Conservation (phyloP, 2,888 invertebrate genomes). For the Lamellibrachia satsuma region DNA sequence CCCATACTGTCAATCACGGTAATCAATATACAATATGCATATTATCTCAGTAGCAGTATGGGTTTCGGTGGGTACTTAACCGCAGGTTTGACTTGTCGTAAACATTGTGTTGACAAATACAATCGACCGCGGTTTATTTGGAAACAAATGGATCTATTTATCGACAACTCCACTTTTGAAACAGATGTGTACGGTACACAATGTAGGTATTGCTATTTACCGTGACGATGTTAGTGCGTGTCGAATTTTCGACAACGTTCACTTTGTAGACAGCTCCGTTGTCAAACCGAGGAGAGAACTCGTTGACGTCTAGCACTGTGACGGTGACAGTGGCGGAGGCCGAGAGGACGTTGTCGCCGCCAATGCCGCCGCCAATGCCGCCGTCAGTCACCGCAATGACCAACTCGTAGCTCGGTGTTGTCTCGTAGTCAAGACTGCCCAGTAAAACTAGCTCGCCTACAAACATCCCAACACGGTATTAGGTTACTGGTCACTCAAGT, state of each 20-base stretch:
- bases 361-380: no score
- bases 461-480: not conserved
- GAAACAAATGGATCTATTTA: no score
- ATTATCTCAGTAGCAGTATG: not conserved
- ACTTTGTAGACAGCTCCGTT: not conserved
- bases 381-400: slow-evolving; percentile 23
- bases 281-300: slow-evolving; percentile 9
- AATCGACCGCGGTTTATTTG: no score
- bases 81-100: not conserved
- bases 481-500: not conserved
- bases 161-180: no score
- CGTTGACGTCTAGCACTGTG: not conserved
- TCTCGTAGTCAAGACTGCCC: slow-evolving; percentile 20
- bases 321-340: not conserved
- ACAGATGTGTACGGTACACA: not conserved
- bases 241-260: no score
- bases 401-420: slow-evolving; percentile 19
- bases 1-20: not conserved
- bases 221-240: no score
- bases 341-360: not conserved
- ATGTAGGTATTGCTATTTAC: no score
- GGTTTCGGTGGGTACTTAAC: not conserved
- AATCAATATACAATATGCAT: not conserved
- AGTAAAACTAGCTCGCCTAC: slow-evolving; percentile 20
- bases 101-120: no score